Percentiles rank a stretch among this genome's conserved stretches.
Evolutionary conservation across 2,888 invertebrate genomes (phyloP).

Genomic region (Labia minor): DNA sequence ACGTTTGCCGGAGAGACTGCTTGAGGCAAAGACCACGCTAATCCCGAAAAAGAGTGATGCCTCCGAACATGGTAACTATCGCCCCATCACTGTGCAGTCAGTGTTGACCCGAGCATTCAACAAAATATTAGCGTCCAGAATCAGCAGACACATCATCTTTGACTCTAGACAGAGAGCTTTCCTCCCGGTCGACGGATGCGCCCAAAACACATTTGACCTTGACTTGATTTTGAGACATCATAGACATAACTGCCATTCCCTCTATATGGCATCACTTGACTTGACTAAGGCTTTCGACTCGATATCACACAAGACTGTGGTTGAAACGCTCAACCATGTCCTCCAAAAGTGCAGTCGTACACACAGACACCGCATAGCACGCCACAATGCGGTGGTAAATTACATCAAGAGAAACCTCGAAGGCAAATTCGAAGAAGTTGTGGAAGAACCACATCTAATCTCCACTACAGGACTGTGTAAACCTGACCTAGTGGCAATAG

Average conservation of each 20-base stretch:
- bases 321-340: background rate
- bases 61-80: conserved; percentile 16
- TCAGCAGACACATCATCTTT: too few relatives aligned
- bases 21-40: too few relatives aligned
- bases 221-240: conserved; percentile 27
- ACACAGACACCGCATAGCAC: background rate
- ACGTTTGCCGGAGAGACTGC: too few relatives aligned
- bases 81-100: conserved; percentile 23
- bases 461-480: background rate
- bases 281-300: conserved; percentile 24
- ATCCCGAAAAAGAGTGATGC: too few relatives aligned
- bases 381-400: background rate
- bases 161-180: background rate
- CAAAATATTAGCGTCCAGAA: too few relatives aligned
- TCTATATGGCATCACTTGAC: too few relatives aligned
- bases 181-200: conserved; percentile 25
- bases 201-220: too few relatives aligned
- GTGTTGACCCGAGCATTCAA: conserved; percentile 23
- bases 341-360: background rate
- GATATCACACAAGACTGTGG: conserved; percentile 29
- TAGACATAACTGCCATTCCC: conserved; percentile 22
- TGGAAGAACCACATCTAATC: background rate
- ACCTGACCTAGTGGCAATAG: background rate
- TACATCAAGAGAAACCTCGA: background rate
- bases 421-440: background rate